Evolutionary conservation across 2,888 invertebrate genomes (phyloP).

Genomic region (Hypolimnas misippus): DNA sequence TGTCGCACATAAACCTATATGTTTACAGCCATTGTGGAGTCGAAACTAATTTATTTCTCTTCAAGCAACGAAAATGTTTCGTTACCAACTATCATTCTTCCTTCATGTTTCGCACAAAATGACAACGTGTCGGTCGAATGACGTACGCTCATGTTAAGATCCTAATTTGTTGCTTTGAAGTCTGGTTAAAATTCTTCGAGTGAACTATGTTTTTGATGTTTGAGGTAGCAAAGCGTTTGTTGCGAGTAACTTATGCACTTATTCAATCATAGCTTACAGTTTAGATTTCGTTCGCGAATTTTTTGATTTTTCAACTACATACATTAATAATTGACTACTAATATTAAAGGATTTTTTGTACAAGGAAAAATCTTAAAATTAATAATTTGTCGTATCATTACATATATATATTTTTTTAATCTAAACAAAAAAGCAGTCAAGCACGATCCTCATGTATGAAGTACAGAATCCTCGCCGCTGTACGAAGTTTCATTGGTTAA

Average conservation of each 20-base stretch:
- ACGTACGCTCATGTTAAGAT: constrained; percentile 52
- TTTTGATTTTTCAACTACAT: background rate
- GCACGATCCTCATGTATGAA: too few species aligned
- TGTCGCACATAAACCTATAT: constrained; percentile 68
- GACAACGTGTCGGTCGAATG: constrained; percentile 31
- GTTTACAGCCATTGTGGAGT: constrained; percentile 67
- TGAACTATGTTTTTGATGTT: constrained; percentile 45
- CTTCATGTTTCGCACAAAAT: constrained; percentile 39
- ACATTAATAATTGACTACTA: background rate
- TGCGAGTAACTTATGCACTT: background rate
- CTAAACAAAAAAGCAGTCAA: too few species aligned
- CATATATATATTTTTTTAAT: too few species aligned
- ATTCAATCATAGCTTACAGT: background rate
- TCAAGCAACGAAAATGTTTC: constrained; percentile 43
- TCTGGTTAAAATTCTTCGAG: constrained; percentile 46
- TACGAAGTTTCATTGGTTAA: too few species aligned
- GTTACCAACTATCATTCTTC: constrained; percentile 49
- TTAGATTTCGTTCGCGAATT: background rate
- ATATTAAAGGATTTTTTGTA: too few species aligned
- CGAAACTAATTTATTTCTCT: constrained; percentile 69
- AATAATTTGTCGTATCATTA: too few species aligned
- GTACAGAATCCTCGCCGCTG: too few species aligned
- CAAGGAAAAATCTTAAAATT: too few species aligned
- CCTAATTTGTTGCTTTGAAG: constrained; percentile 49
- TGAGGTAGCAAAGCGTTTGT: constrained; percentile 33